These are phyloP conservation scores for Rhabdomys pumilio DNA, from an alignment of 2,797 vertebrate species.

Conservation along the genomic window DNA sequence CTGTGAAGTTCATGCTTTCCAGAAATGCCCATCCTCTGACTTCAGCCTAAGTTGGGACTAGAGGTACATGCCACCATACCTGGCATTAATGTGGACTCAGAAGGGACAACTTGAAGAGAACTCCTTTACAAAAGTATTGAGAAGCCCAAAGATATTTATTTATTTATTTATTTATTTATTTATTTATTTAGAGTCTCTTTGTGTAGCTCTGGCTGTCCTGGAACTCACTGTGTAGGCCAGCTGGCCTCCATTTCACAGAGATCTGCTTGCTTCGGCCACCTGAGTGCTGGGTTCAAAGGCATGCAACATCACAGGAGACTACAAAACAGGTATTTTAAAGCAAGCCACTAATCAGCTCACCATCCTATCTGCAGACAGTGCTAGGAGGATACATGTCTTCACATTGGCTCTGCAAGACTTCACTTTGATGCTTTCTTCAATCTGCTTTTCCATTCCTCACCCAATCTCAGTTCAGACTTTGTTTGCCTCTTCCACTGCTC, in stretches of 20 bases:
- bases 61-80: too few species aligned
- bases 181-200: background rate
- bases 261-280: background rate
- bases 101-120: background rate
- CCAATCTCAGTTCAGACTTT: slow-evolving; percentile 7
- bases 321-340: background rate
- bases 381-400: background rate
- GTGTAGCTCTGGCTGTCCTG: background rate
- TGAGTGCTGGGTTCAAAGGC: background rate
- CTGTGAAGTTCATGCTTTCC: background rate
- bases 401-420: background rate
- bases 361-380: background rate
- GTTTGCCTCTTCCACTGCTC: slow-evolving; percentile 5
- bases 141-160: background rate
- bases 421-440: background rate
- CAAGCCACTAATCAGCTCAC: background rate
- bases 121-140: slow-evolving; percentile 23
- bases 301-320: accelerated
- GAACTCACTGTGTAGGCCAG: background rate
- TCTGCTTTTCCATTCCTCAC: background rate
- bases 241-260: background rate
- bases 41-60: background rate
- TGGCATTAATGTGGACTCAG: background rate
- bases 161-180: background rate
- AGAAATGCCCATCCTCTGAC: background rate